A percentile compares a stretch with the other conserved stretches of the same genome.
Conservation (phyloP, 2,888 invertebrate species). For the Aporophyla nigra region DNA sequence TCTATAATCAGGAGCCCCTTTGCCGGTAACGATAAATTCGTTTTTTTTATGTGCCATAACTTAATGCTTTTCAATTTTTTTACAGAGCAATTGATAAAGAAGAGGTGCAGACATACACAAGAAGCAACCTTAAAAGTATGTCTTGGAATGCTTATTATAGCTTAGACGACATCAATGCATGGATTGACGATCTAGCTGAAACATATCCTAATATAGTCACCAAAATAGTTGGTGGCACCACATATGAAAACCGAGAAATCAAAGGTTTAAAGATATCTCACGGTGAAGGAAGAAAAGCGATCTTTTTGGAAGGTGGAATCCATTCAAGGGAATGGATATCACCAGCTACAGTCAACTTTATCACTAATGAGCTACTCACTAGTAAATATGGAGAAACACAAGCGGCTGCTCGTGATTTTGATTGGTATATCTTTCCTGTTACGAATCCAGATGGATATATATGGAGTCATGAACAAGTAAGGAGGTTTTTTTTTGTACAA, state of each 20-base stretch:
- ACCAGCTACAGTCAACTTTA: conserved; percentile 92
- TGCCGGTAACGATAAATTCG: too few species aligned
- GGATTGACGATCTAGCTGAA: conserved; percentile 88
- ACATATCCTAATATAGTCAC: conserved; percentile 87
- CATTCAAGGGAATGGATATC: conserved; percentile 95
- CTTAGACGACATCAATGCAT: conserved; percentile 91
- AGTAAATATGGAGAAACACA: conserved; percentile 89
- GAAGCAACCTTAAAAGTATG: conserved; percentile 68
- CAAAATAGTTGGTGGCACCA: conserved; percentile 79
- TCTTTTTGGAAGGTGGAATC: conserved; percentile 89
- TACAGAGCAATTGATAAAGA: conserved; percentile 87
- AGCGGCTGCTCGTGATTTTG: conserved; percentile 91
- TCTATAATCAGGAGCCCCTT: too few species aligned
- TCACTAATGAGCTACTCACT: conserved; percentile 93
- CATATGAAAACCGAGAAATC: conserved; percentile 85
- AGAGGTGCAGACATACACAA: conserved; percentile 71
- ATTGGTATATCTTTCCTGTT: conserved; percentile 95
- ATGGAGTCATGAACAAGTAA: conserved; percentile 92
- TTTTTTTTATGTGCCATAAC: not conserved
- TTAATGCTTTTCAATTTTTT: not conserved
- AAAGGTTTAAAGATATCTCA: conserved; percentile 85
- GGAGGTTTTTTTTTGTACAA: conserved; percentile 45
- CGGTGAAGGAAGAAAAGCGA: conserved; percentile 76
- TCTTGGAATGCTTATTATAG: conserved; percentile 91
- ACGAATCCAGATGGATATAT: conserved; percentile 94